Base-by-base conservation (phyloP, 2,888 invertebrate species). In the Tipula helvola region DNA sequence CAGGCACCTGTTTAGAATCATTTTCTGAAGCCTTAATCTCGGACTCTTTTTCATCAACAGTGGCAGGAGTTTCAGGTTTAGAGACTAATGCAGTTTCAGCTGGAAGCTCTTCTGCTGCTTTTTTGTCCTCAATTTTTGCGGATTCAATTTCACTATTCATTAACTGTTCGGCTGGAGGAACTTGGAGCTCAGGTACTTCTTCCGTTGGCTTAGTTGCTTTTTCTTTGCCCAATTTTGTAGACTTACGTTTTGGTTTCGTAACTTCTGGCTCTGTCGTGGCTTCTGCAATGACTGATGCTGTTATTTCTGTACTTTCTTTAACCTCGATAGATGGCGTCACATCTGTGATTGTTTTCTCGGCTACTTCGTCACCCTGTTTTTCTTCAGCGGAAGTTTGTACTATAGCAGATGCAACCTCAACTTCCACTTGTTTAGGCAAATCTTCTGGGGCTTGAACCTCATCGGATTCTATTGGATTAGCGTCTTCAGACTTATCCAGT, bases 111-210 rank as follows among this genome's bases (percentile, higher is more conserved):
- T 44, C 44, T 44, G 44, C 0, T 44, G 4, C 7, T 0, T 86
- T 87, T 5, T 87, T 87, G 8, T 36, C 13, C 12, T 86, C 85
- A 18, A 86, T 57, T 87, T 88, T 41, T 13, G 83, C 86, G 12
- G 83, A n/a, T 8, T 86, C 87, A 84, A 89, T 88, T 36, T 88
- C 87, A 87, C 88, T 28, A 28, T 28, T 2, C 28, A 28, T 1
- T 28, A 28, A 28, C 28, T 28, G 28, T 28, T 28, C 44, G 8
- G 44, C 10, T 10, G 2, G 86, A 0, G 7, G 87, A 57, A 0
- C 87, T 52, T n/a, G 87, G 87, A 36, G 86, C n/a, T n/a, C 87
- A 87, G 39, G 86, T 16, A 87, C 36, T 39, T 39, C 39, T 7
- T 39, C 39, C 5, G 7, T 39, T 39, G 39, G 5, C 3, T 39